Base-by-base conservation (phyloP, 2,113 vertebrate species). In the Platichthys flesus region DNA sequence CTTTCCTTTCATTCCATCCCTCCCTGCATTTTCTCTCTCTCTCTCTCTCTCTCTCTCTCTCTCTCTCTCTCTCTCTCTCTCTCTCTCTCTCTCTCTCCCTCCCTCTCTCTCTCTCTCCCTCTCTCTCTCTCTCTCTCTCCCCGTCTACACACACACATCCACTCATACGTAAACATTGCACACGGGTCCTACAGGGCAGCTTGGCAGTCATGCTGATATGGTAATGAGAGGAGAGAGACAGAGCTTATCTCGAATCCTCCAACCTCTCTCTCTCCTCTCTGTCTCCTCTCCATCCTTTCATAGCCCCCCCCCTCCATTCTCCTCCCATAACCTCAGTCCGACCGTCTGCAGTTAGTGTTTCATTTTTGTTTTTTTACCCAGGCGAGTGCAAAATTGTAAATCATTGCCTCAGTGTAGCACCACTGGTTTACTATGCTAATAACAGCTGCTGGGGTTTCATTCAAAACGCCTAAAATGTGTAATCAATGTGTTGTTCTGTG, bases 151-250 rank as follows among this genome's bases (percentile, higher is more conserved):
- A 78, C 77, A 54, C 66, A 74, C 71, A 68, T 16, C 31, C 12
- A 60, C 52, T 37, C 52, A 37, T 26, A 62, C 64, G 31, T 13
- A 21, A 49, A 37, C 20, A 51, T 9, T 9, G 8, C 47, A 74
- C 52, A 45, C 23, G 35, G 71, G 71, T 82, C 81, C 82, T 79
- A 42, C 49, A 76, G 66, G 76, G 74, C 80, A 84, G 69, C 70
- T 55, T 23, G 51, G 67, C 81, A 71, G 47, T 24, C 71, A 79
- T 74, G 78, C 85, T 82, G 58, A 85, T 88, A 84, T 88, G 85
- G 21, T 91, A 91, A 91, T 91, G 77, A 87, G 76, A 78, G 65
- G 42, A 76, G 57, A 79, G 63, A 80, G 79, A 76, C 66, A 2
- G 67, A 3, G 63, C 70, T 85, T 90, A 88, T 92, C 85, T 85